Evolutionary conservation across 2,888 invertebrate species (phyloP), one percentile per base, ranked within the genome.

Genomic region (Drosophila histrio): DNA sequence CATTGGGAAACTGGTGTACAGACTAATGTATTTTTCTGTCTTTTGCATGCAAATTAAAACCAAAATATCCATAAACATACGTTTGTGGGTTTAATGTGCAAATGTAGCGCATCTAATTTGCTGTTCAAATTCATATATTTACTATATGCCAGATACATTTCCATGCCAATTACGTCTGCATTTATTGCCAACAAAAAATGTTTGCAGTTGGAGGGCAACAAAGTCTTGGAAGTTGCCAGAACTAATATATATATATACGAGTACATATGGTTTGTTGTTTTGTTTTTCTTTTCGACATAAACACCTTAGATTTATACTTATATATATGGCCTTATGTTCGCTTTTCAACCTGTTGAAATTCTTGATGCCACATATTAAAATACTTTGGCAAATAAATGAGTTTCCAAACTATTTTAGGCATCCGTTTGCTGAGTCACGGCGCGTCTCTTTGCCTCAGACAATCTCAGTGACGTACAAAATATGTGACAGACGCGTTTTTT

Each of bases 351-450:
- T 85, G 85, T 76, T 62, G 53, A 59, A 63, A 70, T 50, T 39
- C 43, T 65, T 58, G 36, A 71, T 65, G 72, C 47, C 63, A 41
- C 50, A 38, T 75, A 84, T 78, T 68, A 63, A 75, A 80, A 80
- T 80, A 65, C 66, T 69, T 80, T 69, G 47, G 49, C 65, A 58
- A 47, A 47, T 62, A 70, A 73, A 82, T 81, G 82, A 81, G 70
- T 75, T 79, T 67, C 22, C 15, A 19, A 77, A 75, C 66, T 82
- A 82, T 82, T 86, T 82, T 67, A 17, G 60, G 64, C 57, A 79
- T 59, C 59, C 46, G 63, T 41, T 43, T 75, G 83, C 86, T 86
- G 86, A 82, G 63, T 82, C 86, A 82, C 44, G 72, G 17, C 53
- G 61, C 63, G 72, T 66, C 77, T 72, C 66, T 57, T 71, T 71